Conservation (phyloP, 2,113 vertebrate species). For the Phasianus colchicus region DNA sequence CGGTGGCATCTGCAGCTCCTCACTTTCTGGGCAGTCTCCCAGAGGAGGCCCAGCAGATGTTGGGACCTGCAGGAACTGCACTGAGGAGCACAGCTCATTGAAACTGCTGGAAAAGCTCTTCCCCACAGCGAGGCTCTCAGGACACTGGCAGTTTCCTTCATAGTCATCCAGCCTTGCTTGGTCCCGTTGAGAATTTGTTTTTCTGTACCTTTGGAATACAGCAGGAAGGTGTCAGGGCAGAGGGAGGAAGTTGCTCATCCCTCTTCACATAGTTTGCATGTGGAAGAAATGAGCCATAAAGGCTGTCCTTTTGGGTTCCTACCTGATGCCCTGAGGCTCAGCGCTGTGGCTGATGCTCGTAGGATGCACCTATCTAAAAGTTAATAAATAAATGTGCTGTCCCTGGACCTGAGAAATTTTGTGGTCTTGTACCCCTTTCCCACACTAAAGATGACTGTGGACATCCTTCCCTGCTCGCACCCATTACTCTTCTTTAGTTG, state of each 20-base stretch:
- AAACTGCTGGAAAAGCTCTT: slow-evolving; percentile 11
- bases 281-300: neutral
- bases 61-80: neutral
- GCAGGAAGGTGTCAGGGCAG: neutral
- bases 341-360: neutral
- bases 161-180: neutral
- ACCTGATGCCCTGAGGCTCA: rapidly evolving
- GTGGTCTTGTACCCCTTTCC: neutral
- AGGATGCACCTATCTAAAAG: neutral
- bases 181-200: neutral
- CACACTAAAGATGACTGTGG: rapidly evolving
- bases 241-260: neutral
- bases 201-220: neutral
- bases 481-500: neutral
- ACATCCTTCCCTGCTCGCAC: neutral
- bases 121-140: neutral
- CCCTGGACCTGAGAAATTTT: neutral
- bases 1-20: slow-evolving; percentile 1
- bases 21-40: neutral
- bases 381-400: neutral
- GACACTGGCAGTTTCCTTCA: neutral
- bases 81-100: rapidly evolving
- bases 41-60: neutral
- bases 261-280: rapidly evolving
- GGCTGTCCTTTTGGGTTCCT: neutral